A percentile compares a stretch with the other conserved stretches of the same genome.
Evolutionary conservation across 2,888 invertebrate genomes (phyloP).

Genomic region (Theretra japonica): DNA sequence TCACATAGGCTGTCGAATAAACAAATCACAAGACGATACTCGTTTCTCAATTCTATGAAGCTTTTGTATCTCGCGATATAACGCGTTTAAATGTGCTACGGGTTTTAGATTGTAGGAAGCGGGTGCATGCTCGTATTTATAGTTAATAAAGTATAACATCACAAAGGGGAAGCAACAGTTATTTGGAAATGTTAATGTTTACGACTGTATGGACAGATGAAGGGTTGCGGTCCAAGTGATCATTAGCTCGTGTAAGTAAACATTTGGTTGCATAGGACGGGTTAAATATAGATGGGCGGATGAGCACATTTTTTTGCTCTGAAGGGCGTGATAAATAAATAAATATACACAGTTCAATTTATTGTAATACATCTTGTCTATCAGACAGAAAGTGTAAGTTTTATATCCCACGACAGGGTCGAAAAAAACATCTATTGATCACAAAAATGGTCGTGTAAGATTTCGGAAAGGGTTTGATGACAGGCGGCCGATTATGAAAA

Average conservation of each 20-base stretch:
- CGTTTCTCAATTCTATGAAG: too few species aligned
- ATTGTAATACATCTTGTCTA: too few species aligned
- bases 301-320: background rate
- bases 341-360: background rate
- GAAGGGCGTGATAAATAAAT: background rate
- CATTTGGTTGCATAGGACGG: background rate
- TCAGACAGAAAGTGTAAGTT: too few species aligned
- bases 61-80: background rate
- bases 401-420: too few species aligned
- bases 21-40: too few species aligned
- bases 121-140: constrained; percentile 11
- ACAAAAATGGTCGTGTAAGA: too few species aligned
- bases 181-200: constrained; percentile 12
- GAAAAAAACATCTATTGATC: too few species aligned
- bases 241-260: background rate
- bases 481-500: too few species aligned
- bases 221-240: constrained; percentile 1
- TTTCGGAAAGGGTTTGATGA: too few species aligned
- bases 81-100: background rate
- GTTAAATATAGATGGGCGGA: background rate
- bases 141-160: constrained; percentile 14
- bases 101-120: background rate
- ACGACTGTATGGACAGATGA: constrained; percentile 1
- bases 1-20: too few species aligned
- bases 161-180: constrained; percentile 22